Evolutionary conservation across 2,797 vertebrate genomes (phyloP), one percentile per base, ranked within the genome.

Genomic region (Trichosurus vulpecula): DNA sequence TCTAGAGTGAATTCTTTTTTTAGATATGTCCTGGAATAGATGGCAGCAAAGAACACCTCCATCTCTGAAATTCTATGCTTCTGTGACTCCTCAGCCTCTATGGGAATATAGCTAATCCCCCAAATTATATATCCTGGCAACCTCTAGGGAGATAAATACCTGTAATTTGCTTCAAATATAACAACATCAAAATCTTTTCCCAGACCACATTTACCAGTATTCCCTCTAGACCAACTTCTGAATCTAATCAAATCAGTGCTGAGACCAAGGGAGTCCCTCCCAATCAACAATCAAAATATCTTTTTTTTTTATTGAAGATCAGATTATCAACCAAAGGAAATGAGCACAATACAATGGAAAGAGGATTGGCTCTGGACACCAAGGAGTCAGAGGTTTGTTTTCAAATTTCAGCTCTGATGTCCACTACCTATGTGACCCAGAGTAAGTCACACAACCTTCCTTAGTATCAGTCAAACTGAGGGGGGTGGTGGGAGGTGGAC

Each of bases 401-500:
- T 47, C 41, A 47, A 74, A 47, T 81, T 41, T 47, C 74, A 47
- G 0, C 74, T 47, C n/a, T 81, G n/a, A 74, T 74, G n/a, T 74
- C 29, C 6, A 74, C 66, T 74, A 74, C 6, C 16, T 22, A 19
- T 74, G n/a, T 81, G 41, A 47, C n/a, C 74, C 41, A 47, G 66
- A 74, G 0, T 22, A 81, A 81, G n/a, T 81, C 22, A 27, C 74
- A 81, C 10, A 81, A 81, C 41, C 74, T 25, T 47, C 41, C 41
- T 25, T n/a, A 41, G n/a, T 81, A 47, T 81, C 19, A 81, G 19
- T 22, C 47, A 81, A 81, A 81, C 6, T 81, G 19, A 8, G 6
- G 22, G 16, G 66, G 19, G 41, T 0, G 0, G 6, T 16, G 35
- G n/a, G 0, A 1, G 2, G 8, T 10, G n/a, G n/a, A 81, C 41